Percentiles rank a stretch among this genome's conserved stretches.
phyloP scores from a whole-genome alignment of 2,113 vertebrate species.

The Callopanchax toddi region DNA sequence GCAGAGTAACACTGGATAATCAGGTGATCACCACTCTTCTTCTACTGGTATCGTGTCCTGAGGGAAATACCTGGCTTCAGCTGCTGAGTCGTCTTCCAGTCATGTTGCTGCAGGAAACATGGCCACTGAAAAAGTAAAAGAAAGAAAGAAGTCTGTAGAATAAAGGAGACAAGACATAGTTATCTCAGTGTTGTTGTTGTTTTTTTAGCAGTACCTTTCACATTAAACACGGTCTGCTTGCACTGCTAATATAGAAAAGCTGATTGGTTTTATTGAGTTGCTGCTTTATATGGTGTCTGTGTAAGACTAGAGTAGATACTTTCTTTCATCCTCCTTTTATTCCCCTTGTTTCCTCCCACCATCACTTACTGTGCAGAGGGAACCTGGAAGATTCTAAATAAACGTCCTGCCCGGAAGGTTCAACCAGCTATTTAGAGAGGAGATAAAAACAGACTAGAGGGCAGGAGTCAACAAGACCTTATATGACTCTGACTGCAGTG shows the following conservation, averaged over 20 bases:
- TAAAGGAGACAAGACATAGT: no score
- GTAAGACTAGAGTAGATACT: neutral
- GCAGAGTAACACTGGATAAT: no score
- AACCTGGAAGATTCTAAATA: slow-evolving; percentile 32
- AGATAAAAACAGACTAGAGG: slow-evolving; percentile 41
- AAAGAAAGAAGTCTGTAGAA: no score
- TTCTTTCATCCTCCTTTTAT: neutral
- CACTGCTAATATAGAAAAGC: neutral
- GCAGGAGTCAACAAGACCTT: slow-evolving; percentile 30
- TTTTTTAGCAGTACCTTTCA: neutral
- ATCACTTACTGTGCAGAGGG: slow-evolving; percentile 6
- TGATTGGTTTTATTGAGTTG: neutral
- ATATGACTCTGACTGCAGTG: slow-evolving; percentile 9
- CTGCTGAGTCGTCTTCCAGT: no score
- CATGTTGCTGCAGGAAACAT: no score
- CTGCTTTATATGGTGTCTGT: neutral
- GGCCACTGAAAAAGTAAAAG: no score
- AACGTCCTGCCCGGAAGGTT: slow-evolving; percentile 32
- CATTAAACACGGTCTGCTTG: neutral
- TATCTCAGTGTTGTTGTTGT: no score
- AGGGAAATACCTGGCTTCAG: no score
- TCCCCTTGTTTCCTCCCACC: neutral
- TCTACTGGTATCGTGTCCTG: no score
- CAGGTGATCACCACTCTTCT: no score
- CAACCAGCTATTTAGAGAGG: slow-evolving; percentile 31